Evolutionary conservation across 2,888 invertebrate species (phyloP), one percentile per base, ranked within the genome.

Genomic region (Tanaodytes sp.): DNA sequence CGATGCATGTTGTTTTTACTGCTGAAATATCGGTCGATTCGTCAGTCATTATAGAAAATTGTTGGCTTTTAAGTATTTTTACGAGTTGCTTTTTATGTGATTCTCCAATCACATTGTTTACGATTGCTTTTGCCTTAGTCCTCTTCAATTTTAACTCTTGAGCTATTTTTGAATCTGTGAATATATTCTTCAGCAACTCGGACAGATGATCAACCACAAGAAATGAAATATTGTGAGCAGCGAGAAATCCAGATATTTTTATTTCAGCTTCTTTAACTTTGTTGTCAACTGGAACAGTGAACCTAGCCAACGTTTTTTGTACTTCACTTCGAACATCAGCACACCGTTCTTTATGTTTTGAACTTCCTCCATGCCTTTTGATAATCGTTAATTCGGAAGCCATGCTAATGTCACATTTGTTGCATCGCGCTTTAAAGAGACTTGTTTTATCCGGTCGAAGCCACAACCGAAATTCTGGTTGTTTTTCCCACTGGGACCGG

Each of bases 21-120:
- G 51, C 23, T 12, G 66, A 48, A 18, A 71, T 65, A 12, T 68
- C 65, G n/a, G 73, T 73, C 2, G 61, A 59, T 42, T 67, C 68
- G 14, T 71, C 63, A 12, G 37, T 51, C 23, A 64, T 43, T 11
- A 73, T 55, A 1, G 57, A 62, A 42, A 73, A 71, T 46, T 59
- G 58, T 2, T 2, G 15, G 14, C 4, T 30, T 12, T 42, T 55
- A n/a, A 73, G 49, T 55, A 49, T 65, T 36, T 48, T 14, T 2
- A 37, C 16, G 2, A 73, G 55, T 15, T 27, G 14, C 23, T 69
- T 54, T 27, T 72, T 72, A 46, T 66, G 52, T n/a, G 39, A 39
- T 14, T 16, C 45, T 36, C 59, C 52, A n/a, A 59, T 66, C 2
- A 57, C 65, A 9, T 59, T 59, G 11, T 46, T 52, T 3, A 66